These are phyloP conservation scores for Bergia puertoricense DNA, from an alignment of 92 coral and sea anemone species.

Conservation along the genomic window DNA sequence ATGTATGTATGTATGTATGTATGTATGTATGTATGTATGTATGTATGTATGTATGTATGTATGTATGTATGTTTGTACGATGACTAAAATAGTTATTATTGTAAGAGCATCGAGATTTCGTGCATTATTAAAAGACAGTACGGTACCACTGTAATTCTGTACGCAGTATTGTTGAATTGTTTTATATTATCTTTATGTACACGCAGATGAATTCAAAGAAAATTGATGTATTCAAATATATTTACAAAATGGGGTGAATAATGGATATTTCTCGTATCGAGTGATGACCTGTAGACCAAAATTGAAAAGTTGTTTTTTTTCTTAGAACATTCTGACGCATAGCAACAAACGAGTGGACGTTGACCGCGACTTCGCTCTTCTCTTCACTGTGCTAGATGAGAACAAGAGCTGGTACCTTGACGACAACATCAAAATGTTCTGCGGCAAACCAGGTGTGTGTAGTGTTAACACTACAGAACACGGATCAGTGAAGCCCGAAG, in stretches of 20 bases:
- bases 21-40: no score
- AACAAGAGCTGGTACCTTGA: slow-evolving; percentile 81
- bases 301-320: neutral
- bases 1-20: neutral
- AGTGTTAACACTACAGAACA: neutral
- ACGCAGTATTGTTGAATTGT: no score
- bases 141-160: no score
- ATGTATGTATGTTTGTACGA: no score
- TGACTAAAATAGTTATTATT: no score
- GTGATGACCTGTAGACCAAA: neutral
- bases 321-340: slow-evolving; percentile 55
- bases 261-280: no score
- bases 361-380: slow-evolving; percentile 80
- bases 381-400: slow-evolving; percentile 86
- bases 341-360: slow-evolving; percentile 55
- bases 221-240: neutral
- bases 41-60: no score
- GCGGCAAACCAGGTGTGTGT: slow-evolving; percentile 17
- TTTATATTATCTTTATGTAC: no score
- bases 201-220: neutral
- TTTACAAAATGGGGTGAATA: no score
- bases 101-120: no score
- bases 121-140: no score
- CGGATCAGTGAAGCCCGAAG: neutral
- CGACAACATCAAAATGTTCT: slow-evolving; percentile 16